A percentile compares a stretch with the other conserved stretches of the same genome.
These are phyloP conservation scores for Orchesella flavescens DNA, from an alignment of 2,888 invertebrate genomes.

Conservation along the genomic window DNA sequence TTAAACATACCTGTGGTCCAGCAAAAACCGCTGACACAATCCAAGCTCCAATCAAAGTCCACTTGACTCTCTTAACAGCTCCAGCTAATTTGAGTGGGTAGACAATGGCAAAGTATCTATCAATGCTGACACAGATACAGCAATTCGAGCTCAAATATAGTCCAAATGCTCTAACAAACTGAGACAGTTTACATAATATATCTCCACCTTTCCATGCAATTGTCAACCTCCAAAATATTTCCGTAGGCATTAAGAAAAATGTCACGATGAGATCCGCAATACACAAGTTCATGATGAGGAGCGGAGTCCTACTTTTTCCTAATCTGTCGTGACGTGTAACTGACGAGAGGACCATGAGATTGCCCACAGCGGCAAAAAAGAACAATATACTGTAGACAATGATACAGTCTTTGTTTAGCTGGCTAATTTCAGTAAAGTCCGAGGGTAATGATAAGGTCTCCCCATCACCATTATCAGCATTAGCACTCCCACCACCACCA, in stretches of 20 bases:
- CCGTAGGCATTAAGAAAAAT: slow-evolving; percentile 82
- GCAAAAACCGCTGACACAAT: slow-evolving; percentile 80
- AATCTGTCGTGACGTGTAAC: slow-evolving; percentile 76
- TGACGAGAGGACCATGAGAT: slow-evolving; percentile 82
- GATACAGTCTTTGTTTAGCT: slow-evolving; percentile 73
- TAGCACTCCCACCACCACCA: not conserved
- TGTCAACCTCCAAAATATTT: slow-evolving; percentile 80
- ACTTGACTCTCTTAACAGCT: slow-evolving; percentile 81
- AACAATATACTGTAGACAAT: slow-evolving; percentile 80
- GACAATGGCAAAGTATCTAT: slow-evolving; percentile 85
- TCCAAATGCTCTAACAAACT: slow-evolving; percentile 84
- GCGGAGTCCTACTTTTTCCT: slow-evolving; percentile 82
- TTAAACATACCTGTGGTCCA: slow-evolving; percentile 80
- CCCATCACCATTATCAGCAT: not conserved
- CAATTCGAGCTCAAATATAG: slow-evolving; percentile 84
- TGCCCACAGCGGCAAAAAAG: slow-evolving; percentile 81
- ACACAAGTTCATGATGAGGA: slow-evolving; percentile 85
- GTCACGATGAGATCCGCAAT: slow-evolving; percentile 87
- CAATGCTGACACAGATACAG: slow-evolving; percentile 86
- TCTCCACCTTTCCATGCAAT: slow-evolving; percentile 88
- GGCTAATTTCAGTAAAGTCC: slow-evolving; percentile 56
- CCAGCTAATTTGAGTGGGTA: slow-evolving; percentile 82
- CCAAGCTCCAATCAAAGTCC: slow-evolving; percentile 83
- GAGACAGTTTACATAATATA: slow-evolving; percentile 81
- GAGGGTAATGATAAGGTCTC: slow-evolving; percentile 16